Evolutionary conservation across 2,113 vertebrate species (phyloP).

Genomic region (Megaceryle torquata): DNA sequence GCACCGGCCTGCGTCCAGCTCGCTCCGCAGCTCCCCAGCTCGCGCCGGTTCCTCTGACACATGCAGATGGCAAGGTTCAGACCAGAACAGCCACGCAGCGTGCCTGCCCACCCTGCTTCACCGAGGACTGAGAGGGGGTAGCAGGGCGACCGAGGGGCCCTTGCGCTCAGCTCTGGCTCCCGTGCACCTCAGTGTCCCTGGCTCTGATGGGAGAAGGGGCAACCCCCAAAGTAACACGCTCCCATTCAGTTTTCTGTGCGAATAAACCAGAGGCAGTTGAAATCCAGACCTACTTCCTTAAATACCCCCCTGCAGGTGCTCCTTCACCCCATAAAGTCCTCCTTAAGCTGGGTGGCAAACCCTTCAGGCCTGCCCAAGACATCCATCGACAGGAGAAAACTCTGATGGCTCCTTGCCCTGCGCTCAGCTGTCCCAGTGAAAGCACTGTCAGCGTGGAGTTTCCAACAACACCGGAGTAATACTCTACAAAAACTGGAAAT

Average conservation of each 20-base stretch:
- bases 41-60: neutral
- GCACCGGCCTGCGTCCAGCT: rapidly evolving
- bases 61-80: neutral
- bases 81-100: rapidly evolving
- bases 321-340: neutral
- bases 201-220: neutral
- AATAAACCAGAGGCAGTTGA: neutral
- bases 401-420: neutral
- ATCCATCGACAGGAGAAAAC: neutral
- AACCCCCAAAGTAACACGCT: neutral
- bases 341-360: neutral
- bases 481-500: neutral
- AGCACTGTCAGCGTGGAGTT: rapidly evolving
- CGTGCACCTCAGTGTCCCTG: neutral
- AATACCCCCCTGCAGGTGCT: rapidly evolving
- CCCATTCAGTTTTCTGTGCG: neutral
- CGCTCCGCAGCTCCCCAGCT: rapidly evolving
- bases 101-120: rapidly evolving
- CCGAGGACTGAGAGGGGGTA: neutral
- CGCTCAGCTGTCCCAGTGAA: neutral
- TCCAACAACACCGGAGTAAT: rapidly evolving
- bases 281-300: neutral
- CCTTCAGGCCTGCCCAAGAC: neutral
- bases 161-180: neutral
- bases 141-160: rapidly evolving